Conservation (phyloP, 2,113 vertebrate genomes). For the Falco punctatus region DNA sequence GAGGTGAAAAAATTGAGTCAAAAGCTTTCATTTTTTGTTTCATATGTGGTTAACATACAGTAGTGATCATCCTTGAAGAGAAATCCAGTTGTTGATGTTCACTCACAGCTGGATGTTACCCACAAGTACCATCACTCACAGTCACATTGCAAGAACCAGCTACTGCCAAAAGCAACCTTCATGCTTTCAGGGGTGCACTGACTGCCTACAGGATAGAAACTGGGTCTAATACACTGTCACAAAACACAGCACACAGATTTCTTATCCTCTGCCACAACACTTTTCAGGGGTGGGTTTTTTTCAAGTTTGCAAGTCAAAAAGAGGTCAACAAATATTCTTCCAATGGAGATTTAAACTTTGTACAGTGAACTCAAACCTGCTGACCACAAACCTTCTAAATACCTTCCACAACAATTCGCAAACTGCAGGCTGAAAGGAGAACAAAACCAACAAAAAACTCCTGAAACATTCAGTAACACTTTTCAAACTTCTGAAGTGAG, state of each 20-base stretch:
- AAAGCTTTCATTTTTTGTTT: background rate
- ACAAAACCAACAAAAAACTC: background rate
- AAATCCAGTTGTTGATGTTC: background rate
- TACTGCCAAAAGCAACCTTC: background rate
- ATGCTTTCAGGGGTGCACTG: background rate
- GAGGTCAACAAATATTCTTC: background rate
- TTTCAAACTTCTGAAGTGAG: background rate
- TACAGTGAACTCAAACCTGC: background rate
- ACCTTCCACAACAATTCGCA: background rate
- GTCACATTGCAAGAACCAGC: rapidly evolving
- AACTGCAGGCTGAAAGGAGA: background rate
- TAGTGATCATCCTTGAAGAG: background rate
- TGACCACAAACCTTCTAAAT: background rate
- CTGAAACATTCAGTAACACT: background rate
- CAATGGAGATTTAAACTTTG: background rate
- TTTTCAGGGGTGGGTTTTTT: background rate
- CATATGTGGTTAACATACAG: background rate
- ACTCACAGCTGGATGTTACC: background rate
- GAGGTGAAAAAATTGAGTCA: background rate
- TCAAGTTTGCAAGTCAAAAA: background rate
- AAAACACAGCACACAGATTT: background rate
- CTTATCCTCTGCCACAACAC: background rate
- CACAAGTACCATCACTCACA: background rate
- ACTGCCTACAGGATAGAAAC: background rate
- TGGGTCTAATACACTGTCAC: background rate